phyloP scores from a whole-genome alignment of 2,797 vertebrate species.

The Phylloscopus collybita region DNA sequence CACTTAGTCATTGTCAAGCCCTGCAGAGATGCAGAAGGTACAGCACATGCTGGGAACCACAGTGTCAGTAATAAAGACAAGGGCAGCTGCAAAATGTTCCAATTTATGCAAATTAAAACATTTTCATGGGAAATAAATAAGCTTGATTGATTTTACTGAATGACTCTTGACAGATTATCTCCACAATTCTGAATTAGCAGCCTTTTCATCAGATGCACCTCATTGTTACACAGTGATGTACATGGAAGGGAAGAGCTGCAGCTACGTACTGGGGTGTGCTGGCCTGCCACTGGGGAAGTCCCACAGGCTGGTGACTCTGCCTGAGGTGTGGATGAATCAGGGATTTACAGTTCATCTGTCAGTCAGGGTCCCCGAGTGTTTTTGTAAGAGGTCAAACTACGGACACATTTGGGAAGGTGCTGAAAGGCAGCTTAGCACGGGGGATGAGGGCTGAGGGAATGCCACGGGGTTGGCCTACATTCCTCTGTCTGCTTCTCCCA shows the following conservation, averaged over 20 bases:
- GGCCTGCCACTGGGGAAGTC: neutral
- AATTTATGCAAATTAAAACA: slow-evolving; percentile 70
- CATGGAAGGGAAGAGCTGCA: neutral
- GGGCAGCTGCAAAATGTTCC: slow-evolving; percentile 62
- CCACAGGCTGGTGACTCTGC: neutral
- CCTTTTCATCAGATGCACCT: slow-evolving; percentile 10
- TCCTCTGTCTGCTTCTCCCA: neutral
- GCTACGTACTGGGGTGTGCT: neutral
- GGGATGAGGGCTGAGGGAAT: neutral
- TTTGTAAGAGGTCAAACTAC: neutral
- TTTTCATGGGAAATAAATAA: slow-evolving; percentile 66
- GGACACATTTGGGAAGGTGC: neutral
- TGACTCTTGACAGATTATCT: slow-evolving; percentile 50
- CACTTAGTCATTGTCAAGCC: slow-evolving; percentile 67
- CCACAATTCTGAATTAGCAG: slow-evolving; percentile 21
- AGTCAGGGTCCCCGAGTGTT: neutral
- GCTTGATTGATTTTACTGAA: slow-evolving; percentile 59
- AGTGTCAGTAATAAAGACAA: slow-evolving; percentile 42
- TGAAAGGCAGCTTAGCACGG: neutral
- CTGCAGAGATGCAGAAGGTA: slow-evolving; percentile 56
- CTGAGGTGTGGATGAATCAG: neutral
- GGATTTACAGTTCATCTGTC: neutral
- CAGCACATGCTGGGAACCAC: slow-evolving; percentile 27
- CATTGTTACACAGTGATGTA: neutral
- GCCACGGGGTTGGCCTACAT: neutral